These are phyloP conservation scores for Sycophila texana DNA, from an alignment of 2,888 invertebrate species.

Conservation along the genomic window DNA sequence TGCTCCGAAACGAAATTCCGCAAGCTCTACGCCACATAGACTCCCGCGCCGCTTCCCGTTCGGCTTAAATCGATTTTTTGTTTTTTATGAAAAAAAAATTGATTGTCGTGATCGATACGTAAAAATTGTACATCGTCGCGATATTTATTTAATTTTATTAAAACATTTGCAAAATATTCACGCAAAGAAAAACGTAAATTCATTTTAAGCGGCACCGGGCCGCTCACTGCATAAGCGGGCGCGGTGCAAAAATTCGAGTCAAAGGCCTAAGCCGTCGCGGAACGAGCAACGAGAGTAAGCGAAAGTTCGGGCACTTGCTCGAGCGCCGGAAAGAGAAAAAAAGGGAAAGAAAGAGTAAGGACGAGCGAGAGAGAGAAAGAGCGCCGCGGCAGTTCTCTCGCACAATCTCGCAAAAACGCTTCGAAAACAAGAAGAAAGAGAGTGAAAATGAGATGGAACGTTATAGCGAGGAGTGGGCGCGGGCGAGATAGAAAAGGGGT, in stretches of 20 bases:
- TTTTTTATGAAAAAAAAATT: too few relatives aligned
- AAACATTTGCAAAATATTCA: too few relatives aligned
- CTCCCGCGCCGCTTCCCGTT: neutral
- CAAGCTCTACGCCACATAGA: too few relatives aligned
- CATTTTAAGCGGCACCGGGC: neutral
- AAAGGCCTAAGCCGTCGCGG: conserved; percentile 3
- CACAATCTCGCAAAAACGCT: conserved; percentile 56
- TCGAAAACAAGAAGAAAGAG: conserved; percentile 56
- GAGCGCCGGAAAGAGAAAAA: too few relatives aligned
- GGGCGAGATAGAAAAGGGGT: conserved; percentile 59
- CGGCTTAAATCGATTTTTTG: neutral
- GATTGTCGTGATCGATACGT: too few relatives aligned
- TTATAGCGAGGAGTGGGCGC: conserved; percentile 27
- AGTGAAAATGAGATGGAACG: conserved; percentile 57
- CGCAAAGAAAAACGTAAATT: neutral
- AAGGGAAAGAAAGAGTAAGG: too few relatives aligned
- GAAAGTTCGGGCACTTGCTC: neutral
- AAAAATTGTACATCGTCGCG: neutral
- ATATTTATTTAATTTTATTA: neutral
- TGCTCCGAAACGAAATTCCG: conserved; percentile 37
- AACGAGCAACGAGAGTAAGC: neutral
- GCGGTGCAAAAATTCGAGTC: conserved; percentile 31
- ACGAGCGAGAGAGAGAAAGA: conserved; percentile 7
- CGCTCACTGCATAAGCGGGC: neutral
- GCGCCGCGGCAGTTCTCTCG: conserved; percentile 7